These are phyloP conservation scores for Agelas oroides DNA, from an alignment of 37 sponge, comb jelly and placozoan genomes.

Conservation along the genomic window DNA sequence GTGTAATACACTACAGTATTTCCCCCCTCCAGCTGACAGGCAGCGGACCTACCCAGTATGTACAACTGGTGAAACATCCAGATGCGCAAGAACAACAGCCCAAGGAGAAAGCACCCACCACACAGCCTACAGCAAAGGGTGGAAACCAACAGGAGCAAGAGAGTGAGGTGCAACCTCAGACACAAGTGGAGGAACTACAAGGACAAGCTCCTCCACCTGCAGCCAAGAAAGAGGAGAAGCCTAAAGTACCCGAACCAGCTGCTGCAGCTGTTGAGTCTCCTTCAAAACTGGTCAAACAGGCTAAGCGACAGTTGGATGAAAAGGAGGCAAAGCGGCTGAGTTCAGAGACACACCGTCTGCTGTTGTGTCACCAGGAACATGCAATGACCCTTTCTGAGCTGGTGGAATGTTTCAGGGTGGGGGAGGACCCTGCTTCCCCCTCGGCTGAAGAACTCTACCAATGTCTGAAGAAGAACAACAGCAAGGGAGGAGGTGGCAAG, in stretches of 20 bases:
- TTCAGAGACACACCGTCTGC: constrained; percentile 62
- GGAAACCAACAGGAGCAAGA: no score
- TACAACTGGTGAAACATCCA: neutral
- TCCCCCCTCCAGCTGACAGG: neutral
- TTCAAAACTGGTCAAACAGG: no score
- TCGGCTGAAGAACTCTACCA: constrained; percentile 27
- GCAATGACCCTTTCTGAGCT: constrained; percentile 63
- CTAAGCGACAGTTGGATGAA: neutral
- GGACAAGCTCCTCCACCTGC: no score
- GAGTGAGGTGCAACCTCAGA: no score
- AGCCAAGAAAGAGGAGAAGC: no score
- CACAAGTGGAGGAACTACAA: no score
- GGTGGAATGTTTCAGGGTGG: constrained; percentile 25
- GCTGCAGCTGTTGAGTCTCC: no score
- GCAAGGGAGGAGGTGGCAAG: neutral
- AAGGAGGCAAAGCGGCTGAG: constrained; percentile 48
- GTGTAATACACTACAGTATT: no score
- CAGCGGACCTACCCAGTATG: neutral
- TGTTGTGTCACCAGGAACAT: constrained; percentile 54
- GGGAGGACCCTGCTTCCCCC: constrained; percentile 51
- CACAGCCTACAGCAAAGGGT: no score
- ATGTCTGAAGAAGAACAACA: constrained; percentile 24
- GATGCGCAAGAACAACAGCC: neutral
- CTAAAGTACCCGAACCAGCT: no score
- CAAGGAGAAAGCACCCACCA: neutral